phyloP scores from a whole-genome alignment of 2,797 vertebrate genomes.

The Melopsittacus undulatus region DNA sequence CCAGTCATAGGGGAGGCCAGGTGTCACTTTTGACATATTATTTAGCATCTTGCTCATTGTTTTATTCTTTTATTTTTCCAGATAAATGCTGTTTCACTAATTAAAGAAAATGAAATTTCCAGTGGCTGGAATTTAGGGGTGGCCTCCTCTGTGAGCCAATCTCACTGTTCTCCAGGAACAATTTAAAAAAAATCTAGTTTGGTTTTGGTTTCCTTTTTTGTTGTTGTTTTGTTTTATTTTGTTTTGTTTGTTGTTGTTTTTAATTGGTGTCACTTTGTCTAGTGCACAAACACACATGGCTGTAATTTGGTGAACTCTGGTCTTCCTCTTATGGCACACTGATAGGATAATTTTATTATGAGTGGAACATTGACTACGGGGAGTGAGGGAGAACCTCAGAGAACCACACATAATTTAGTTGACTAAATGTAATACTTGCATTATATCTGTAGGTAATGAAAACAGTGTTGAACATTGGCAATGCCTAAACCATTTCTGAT shows the following conservation, averaged over 20 bases:
- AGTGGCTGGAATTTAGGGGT: conserved; percentile 44
- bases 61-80: conserved; percentile 59
- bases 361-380: conserved; percentile 79
- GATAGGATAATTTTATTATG: conserved; percentile 82
- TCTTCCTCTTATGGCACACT: conserved; percentile 79
- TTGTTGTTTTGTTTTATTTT: not conserved
- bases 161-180: conserved; percentile 40
- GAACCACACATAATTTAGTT: conserved; percentile 75
- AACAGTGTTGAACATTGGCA: conserved; percentile 60
- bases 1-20: conserved; percentile 71
- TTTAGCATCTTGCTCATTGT: conserved; percentile 68
- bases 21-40: conserved; percentile 78
- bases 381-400: conserved; percentile 69
- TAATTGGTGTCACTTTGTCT: conserved; percentile 76
- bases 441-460: conserved; percentile 77
- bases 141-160: conserved; percentile 51
- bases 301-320: conserved; percentile 84
- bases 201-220: not conserved
- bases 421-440: conserved; percentile 79
- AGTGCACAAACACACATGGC: conserved; percentile 71
- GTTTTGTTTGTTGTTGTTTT: conserved; percentile 33
- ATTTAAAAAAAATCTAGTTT: conserved; percentile 67
- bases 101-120: conserved; percentile 73
- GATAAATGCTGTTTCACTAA: conserved; percentile 71
- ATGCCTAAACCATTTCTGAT: conserved; percentile 72